A percentile compares a stretch with the other conserved stretches of the same genome.
phyloP scores from a whole-genome alignment of 2,797 vertebrate species.

The Crax fasciolata region DNA sequence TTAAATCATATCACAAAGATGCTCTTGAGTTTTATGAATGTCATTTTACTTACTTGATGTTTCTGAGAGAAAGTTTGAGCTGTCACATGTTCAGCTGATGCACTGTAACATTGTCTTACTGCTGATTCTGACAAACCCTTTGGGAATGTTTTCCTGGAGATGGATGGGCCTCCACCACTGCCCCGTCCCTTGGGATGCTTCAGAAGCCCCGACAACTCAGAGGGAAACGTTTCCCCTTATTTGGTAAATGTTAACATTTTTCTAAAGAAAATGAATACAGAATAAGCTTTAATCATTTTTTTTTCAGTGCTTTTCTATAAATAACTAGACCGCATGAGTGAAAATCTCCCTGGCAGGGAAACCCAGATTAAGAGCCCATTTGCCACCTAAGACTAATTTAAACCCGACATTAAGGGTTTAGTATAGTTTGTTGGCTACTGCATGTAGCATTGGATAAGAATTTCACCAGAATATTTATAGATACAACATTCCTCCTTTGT shows the following conservation, averaged over 20 bases:
- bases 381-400: background rate
- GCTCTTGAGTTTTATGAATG: background rate
- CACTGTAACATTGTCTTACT: background rate
- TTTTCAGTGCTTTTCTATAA: background rate
- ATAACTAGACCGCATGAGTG: background rate
- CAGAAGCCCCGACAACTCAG: background rate
- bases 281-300: background rate
- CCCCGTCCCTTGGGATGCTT: background rate
- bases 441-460: constrained; percentile 27
- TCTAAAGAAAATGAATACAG: background rate
- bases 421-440: background rate
- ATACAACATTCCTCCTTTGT: constrained; percentile 58
- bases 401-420: background rate
- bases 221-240: background rate
- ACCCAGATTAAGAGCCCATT: background rate
- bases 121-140: background rate
- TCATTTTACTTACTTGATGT: background rate
- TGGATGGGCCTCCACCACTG: background rate
- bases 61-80: background rate
- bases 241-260: background rate
- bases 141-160: background rate
- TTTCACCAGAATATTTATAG: constrained; percentile 66
- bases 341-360: background rate
- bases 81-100: background rate
- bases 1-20: background rate